phyloP scores from a whole-genome alignment of 2,113 vertebrate genomes.

The Cairina moschata region DNA sequence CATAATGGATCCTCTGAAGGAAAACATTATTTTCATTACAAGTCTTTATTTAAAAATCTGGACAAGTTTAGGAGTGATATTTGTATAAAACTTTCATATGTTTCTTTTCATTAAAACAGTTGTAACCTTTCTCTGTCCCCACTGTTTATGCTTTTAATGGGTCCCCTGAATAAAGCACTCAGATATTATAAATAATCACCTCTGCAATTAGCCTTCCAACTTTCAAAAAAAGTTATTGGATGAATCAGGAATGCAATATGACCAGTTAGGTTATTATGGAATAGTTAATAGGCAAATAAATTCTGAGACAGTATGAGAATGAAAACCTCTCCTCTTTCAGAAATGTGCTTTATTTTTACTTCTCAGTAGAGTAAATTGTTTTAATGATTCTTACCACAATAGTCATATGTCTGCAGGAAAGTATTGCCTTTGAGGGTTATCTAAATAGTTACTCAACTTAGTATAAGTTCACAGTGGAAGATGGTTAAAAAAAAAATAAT shows the following conservation, averaged over 20 bases:
- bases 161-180: conserved; percentile 27
- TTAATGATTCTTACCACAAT: conserved; percentile 22
- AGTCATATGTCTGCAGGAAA: conserved; percentile 22
- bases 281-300: conserved; percentile 58
- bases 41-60: conserved; percentile 41
- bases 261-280: conserved; percentile 9
- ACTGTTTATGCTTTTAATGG: conserved; percentile 47
- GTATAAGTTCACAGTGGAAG: conserved; percentile 37
- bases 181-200: conserved; percentile 55
- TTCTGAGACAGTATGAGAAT: conserved; percentile 39
- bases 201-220: conserved; percentile 58
- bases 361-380: conserved; percentile 21
- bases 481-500: not conserved
- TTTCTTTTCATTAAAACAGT: conserved; percentile 52
- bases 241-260: not conserved
- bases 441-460: conserved; percentile 52
- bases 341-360: conserved; percentile 29
- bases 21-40: conserved; percentile 42
- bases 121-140: conserved; percentile 34
- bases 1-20: not conserved
- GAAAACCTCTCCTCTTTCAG: conserved; percentile 24
- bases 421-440: conserved; percentile 43
- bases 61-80: conserved; percentile 32
- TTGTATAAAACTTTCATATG: conserved; percentile 26
- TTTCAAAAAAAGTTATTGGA: conserved; percentile 4